phyloP scores from a whole-genome alignment of 2,113 vertebrate species.

The Lonchura striata region DNA sequence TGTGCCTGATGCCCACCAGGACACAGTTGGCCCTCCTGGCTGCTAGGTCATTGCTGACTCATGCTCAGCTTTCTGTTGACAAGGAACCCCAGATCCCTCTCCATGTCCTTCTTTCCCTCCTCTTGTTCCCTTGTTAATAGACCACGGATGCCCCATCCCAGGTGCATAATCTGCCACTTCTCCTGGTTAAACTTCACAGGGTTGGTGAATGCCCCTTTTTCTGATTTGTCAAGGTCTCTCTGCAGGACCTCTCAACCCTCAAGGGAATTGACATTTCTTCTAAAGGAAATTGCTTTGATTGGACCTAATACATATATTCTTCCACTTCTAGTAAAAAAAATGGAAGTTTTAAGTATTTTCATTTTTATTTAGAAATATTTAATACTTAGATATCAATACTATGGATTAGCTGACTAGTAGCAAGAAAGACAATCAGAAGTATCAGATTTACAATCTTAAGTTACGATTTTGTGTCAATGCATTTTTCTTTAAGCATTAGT shows the following conservation, averaged over 20 bases:
- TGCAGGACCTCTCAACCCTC: background rate
- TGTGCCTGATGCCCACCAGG: background rate
- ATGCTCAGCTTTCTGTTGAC: accelerated
- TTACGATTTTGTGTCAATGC: accelerated
- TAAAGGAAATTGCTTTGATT: background rate
- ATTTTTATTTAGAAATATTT: background rate
- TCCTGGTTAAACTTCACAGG: background rate
- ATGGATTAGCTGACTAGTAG: background rate
- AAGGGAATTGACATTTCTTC: accelerated
- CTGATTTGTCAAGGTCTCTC: background rate
- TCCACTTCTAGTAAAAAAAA: background rate
- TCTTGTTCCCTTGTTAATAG: background rate
- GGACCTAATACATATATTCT: background rate
- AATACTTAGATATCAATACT: background rate
- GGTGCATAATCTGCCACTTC: background rate
- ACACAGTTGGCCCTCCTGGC: accelerated
- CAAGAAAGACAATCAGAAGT: background rate
- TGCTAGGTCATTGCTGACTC: background rate
- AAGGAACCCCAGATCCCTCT: background rate
- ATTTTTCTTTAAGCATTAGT: background rate
- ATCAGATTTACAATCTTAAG: background rate
- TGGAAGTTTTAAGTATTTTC: background rate
- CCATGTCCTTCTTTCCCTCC: background rate
- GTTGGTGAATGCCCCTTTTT: background rate
- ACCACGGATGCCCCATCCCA: background rate